Evolutionary conservation across 1,140 invertebrate species (phyloP), one percentile per base, ranked within the genome.

Genomic region (Holotrichia oblita): DNA sequence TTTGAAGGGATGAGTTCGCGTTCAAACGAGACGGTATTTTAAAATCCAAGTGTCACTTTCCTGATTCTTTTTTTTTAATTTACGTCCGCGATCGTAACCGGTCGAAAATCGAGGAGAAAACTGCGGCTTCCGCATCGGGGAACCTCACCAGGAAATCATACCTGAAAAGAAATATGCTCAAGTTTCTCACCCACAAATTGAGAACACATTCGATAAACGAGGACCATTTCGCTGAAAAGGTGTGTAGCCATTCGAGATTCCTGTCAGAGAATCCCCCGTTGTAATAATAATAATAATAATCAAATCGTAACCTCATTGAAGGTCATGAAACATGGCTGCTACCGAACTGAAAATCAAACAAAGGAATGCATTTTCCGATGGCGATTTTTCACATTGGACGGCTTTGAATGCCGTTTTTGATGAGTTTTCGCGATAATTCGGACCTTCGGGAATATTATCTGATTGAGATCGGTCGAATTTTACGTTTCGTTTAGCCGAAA

Each of bases 131-230:
- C 78, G 81, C 80, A 76, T 83, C 81, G 81, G 81, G 80, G 78
- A 61, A 69, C 61, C 61, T 34, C 61, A 69, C 22, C 61, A 69
- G 27, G 78, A 77, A 81, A 82, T 78, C 40, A 64, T 55, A 77
- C 77, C 79, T 79, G 40, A 85, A 82, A 76, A 78, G 82, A 90
- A 91, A 89, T 89, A 94, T 94, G 92, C 92, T 94, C 89, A 94
- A 93, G 88, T 93, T 93, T 89, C 89, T 94, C 85, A 93, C 93
- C 85, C 92, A 93, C 88, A 94, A 94, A 90, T 89, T 94, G 86
- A 91, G 91, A 88, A 93, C 92, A 86, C 93, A 94, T 88, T 93
- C 93, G 86, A 90, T 94, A 88, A 93, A 93, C 90, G 93, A 94
- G 89, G 93, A 93, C 84, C 86, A 87, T 82, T 84, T 83, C 73